Evolutionary conservation across 2,113 vertebrate genomes (phyloP).

Genomic region (Antechinus stuartii): DNA sequence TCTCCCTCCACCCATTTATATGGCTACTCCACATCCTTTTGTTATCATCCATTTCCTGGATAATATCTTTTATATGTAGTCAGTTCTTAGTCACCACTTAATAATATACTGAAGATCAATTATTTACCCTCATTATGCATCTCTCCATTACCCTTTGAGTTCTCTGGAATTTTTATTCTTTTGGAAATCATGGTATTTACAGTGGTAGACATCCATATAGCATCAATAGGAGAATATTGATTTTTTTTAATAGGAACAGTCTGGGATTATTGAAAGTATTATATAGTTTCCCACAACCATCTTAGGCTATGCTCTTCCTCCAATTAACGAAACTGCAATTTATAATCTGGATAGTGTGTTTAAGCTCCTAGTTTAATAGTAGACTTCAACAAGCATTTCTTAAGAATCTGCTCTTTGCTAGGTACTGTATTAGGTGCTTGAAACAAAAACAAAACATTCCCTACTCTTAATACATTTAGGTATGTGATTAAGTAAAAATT

Average conservation of each 20-base stretch:
- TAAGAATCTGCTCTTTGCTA: not conserved
- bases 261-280: not conserved
- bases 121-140: not conserved
- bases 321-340: not conserved
- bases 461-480: not conserved
- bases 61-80: not conserved
- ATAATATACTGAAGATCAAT: not conserved
- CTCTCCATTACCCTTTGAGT: not conserved
- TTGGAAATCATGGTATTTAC: not conserved
- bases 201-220: not conserved
- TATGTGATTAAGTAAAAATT: not conserved
- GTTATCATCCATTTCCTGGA: not conserved
- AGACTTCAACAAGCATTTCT: not conserved
- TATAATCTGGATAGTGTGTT: not conserved
- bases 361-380: not conserved
- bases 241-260: not conserved
- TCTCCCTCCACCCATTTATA: not conserved
- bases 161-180: not conserved
- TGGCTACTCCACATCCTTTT: not conserved
- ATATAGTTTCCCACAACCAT: not conserved
- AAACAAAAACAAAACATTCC: not conserved
- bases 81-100: not conserved
- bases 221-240: not conserved
- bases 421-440: not conserved
- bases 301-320: not conserved